Conservation (phyloP, 2,797 vertebrate genomes). For the Eurystomus glaucurus region DNA sequence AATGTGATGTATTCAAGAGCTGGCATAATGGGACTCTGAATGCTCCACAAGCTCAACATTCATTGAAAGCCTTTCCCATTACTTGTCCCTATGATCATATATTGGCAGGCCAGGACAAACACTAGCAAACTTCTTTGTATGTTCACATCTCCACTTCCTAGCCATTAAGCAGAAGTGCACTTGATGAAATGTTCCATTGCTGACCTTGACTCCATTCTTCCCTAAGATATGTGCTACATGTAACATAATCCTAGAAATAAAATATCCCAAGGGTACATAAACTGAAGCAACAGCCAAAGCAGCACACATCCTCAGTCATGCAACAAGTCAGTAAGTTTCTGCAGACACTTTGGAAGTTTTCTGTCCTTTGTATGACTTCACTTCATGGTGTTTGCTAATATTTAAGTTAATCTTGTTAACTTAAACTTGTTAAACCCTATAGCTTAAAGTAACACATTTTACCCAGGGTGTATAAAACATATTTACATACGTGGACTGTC, state of each 20-base stretch:
- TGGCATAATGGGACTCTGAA: background rate
- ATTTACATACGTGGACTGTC: accelerated
- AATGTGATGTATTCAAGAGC: background rate
- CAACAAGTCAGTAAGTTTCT: background rate
- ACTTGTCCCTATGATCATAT: background rate
- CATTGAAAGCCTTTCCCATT: background rate
- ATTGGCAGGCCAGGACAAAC: background rate
- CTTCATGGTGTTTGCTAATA: background rate
- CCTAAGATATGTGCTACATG: accelerated
- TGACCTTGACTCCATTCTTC: background rate
- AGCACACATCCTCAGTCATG: background rate
- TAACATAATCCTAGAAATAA: background rate
- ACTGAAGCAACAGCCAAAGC: background rate
- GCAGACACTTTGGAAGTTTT: background rate
- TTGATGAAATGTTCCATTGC: background rate
- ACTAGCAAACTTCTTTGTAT: background rate
- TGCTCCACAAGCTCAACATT: background rate
- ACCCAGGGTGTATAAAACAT: background rate
- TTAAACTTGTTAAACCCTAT: background rate
- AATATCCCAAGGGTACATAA: background rate
- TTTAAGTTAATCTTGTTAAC: background rate
- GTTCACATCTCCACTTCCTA: background rate
- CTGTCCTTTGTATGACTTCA: background rate
- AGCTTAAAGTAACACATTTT: background rate
- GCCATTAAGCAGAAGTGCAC: background rate